Conservation (phyloP, 2,113 vertebrate genomes). For the Grallaria varia region DNA sequence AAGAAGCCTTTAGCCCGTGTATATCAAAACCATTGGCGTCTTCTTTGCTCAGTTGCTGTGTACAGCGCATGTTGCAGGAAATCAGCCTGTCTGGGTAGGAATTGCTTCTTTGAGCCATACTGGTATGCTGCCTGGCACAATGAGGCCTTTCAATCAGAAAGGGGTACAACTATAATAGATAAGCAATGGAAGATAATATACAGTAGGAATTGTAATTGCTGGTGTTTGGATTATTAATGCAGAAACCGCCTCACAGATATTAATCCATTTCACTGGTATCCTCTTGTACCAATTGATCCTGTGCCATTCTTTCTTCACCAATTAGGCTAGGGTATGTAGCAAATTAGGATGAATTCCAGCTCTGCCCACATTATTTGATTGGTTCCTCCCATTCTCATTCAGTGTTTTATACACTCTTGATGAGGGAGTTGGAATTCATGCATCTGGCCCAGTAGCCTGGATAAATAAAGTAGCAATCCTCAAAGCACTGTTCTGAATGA, state of each 20-base stretch:
- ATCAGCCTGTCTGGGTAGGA: not conserved
- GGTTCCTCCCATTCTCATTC: conserved; percentile 48
- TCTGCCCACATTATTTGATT: not conserved
- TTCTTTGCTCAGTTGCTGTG: not conserved
- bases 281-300: conserved; percentile 45
- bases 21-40: not conserved
- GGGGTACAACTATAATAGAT: conserved; percentile 36
- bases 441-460: conserved; percentile 44
- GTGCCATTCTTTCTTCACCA: conserved; percentile 34
- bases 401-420: conserved; percentile 52
- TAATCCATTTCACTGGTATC: conserved; percentile 32
- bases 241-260: conserved; percentile 42
- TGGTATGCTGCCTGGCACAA: not conserved
- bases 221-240: conserved; percentile 46
- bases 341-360: conserved; percentile 31
- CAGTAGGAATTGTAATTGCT: conserved; percentile 30
- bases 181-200: conserved; percentile 36
- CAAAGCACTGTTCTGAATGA: conserved; percentile 40
- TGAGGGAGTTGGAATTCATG: conserved; percentile 52
- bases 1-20: not conserved
- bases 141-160: conserved; percentile 18
- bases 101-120: not conserved
- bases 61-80: not conserved
- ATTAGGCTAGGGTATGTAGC: not conserved
- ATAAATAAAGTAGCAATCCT: conserved; percentile 50